Conservation (phyloP, 53 echinoderm and acorn worm species). For the Paelopatides confundens region DNA sequence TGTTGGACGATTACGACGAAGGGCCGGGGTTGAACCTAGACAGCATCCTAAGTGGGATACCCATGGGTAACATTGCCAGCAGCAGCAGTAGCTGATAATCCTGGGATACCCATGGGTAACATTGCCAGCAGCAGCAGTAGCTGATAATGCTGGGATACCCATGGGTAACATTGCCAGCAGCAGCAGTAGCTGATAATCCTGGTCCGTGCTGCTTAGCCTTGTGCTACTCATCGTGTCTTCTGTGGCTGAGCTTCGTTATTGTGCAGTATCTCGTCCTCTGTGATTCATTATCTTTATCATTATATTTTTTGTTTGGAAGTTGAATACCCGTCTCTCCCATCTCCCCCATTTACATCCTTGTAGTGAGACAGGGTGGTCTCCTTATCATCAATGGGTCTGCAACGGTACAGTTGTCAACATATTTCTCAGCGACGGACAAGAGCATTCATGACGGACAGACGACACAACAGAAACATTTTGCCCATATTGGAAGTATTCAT, state of each 20-base stretch:
- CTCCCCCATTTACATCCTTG: too few species aligned
- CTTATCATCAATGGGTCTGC: too few species aligned
- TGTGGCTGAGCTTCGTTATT: neutral
- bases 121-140: neutral
- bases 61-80: conserved; percentile 3
- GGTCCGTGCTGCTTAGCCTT: neutral
- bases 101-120: neutral
- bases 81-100: conserved; percentile 14
- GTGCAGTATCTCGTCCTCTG: neutral
- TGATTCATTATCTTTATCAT: neutral
- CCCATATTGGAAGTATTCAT: too few species aligned
- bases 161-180: neutral
- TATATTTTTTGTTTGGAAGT: neutral
- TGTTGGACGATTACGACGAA: conserved; percentile 72
- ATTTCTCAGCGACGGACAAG: too few species aligned
- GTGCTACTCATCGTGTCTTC: neutral
- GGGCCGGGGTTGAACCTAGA: conserved; percentile 34
- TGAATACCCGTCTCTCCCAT: too few species aligned
- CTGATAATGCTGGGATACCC: neutral
- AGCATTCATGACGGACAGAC: too few species aligned
- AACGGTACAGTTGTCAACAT: too few species aligned
- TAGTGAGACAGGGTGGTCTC: too few species aligned
- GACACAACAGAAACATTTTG: too few species aligned
- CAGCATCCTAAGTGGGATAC: conserved; percentile 29
- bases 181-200: neutral